Conservation (phyloP, 1,140 invertebrate species). For the Achatina immaculata region DNA sequence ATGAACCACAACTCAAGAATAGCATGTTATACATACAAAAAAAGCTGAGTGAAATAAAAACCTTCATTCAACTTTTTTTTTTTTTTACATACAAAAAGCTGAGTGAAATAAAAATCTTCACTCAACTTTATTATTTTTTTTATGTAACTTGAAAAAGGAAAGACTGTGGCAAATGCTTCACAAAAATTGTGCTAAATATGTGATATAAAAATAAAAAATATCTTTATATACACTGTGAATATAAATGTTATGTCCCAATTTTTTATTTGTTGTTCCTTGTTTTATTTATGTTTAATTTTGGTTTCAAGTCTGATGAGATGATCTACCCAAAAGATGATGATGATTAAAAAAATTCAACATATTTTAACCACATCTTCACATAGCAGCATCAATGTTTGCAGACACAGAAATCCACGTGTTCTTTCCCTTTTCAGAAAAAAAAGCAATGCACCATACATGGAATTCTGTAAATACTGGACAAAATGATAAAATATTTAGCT, state of each 20-base stretch:
- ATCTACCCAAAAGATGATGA: slow-evolving; percentile 2
- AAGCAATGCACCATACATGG: slow-evolving; percentile 1
- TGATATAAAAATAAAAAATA: slow-evolving; percentile 34
- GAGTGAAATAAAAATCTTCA: slow-evolving; percentile 20
- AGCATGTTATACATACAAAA: neutral
- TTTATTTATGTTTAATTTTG: neutral
- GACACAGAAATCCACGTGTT: slow-evolving; percentile 31
- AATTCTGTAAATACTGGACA: no score
- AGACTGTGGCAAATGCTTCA: slow-evolving; percentile 40
- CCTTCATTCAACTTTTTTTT: no score
- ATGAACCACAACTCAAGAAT: neutral
- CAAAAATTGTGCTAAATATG: slow-evolving; percentile 38
- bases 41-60: neutral
- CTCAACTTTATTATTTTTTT: slow-evolving; percentile 1
- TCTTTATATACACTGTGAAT: neutral
- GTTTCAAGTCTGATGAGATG: neutral
- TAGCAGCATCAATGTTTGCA: slow-evolving; percentile 36
- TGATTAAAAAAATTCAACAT: neutral
- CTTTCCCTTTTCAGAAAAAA: slow-evolving; percentile 40
- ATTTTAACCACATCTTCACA: neutral
- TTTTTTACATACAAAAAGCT: neutral
- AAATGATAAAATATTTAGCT: no score
- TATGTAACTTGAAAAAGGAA: slow-evolving; percentile 38
- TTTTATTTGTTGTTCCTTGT: slow-evolving; percentile 8
- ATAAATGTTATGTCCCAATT: no score